Evolutionary conservation across 1,140 invertebrate species (phyloP), one percentile per base, ranked within the genome.

Genomic region (Ephestia elutella): DNA sequence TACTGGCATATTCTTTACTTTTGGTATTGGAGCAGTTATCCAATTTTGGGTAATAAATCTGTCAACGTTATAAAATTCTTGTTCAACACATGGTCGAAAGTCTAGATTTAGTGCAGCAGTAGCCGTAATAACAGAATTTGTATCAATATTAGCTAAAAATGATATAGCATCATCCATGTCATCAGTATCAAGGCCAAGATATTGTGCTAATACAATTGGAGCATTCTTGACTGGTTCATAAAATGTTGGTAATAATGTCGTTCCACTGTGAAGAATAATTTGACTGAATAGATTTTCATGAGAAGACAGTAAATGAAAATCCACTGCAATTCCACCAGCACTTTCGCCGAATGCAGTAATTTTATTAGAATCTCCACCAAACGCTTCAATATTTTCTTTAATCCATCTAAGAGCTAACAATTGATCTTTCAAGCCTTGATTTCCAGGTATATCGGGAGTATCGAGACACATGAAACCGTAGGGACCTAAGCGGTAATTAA

Each of bases 351-450:
- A 90, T 5, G 93, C 77, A 1, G 91, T 91, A 53, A 95, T 90
- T 66, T 89, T 89, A 5, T 89, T 75, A 0, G 90, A 84, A 78
- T 95, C 90, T 25, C 93, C 94, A 13, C 93, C 93, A 67, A 95
- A 94, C 56, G 89, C 90, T 61, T 79, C 85, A 70, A 91, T 92
- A 73, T 95, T 92, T 59, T 91, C 82, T 59, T 90, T 80, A 0
- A 93, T 83, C 92, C 92, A 94, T 64, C 89, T 79, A 2, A 93
- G 77, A 0, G 93, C 93, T 35, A 91, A 63, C 9, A 90, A 79
- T 80, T 94, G 93, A 75, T 95, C 94, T 86, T 93, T 90, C 53
- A 94, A 73, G 0, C 91, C 93, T 49, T 90, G 91, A 68, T 94
- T 94, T 10, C 93, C 93, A 9, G 92, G 91, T 10, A 93, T 79